These are phyloP conservation scores for Isichthys henryi DNA, from an alignment of 2,113 vertebrate genomes.

Conservation along the genomic window DNA sequence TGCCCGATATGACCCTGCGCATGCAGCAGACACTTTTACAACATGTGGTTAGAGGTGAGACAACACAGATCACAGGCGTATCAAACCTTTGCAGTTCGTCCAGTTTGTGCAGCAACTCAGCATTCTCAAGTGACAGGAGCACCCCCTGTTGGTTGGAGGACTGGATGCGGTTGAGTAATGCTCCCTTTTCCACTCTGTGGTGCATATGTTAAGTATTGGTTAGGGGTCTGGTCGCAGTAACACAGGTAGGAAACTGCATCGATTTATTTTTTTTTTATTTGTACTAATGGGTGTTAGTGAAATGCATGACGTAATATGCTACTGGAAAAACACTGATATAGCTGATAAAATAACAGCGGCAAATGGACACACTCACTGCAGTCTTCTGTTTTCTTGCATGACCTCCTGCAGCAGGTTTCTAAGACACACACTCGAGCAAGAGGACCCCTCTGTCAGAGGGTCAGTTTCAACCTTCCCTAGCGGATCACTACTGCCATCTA, in stretches of 20 bases:
- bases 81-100: conserved; percentile 27
- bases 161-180: conserved; percentile 16
- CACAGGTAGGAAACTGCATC: neutral
- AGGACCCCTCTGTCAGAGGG: neutral
- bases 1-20: conserved; percentile 18
- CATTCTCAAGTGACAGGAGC: conserved; percentile 24
- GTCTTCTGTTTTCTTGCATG: conserved; percentile 56
- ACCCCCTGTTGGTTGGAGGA: conserved; percentile 31
- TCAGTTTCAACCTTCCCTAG: neutral
- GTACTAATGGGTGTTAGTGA: neutral
- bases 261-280: neutral
- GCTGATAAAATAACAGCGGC: neutral
- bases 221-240: neutral
- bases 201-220: neutral
- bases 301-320: neutral
- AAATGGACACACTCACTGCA: conserved; percentile 43
- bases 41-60: neutral
- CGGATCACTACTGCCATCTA: conserved; percentile 10
- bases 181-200: conserved; percentile 13
- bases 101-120: conserved; percentile 21
- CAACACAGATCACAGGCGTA: neutral
- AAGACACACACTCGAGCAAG: conserved; percentile 42
- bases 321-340: neutral
- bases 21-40: neutral
- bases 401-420: conserved; percentile 56